Evolutionary conservation across 2,113 vertebrate species (phyloP), one percentile per base, ranked within the genome.

Genomic region (Phaethon lepturus): DNA sequence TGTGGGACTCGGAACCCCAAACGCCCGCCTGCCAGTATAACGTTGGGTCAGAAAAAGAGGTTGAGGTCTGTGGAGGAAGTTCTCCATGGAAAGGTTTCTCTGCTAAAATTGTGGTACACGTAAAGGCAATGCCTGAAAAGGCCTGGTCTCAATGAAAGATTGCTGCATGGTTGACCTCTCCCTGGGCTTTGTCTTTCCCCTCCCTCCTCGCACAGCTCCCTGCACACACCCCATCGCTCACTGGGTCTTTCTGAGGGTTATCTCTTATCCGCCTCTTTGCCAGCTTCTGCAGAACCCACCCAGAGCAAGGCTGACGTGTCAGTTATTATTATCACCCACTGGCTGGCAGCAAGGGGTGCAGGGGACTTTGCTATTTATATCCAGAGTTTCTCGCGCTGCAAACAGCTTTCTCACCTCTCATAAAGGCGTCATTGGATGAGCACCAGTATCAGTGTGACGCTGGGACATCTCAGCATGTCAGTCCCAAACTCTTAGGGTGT

Each of bases 301-400:
- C 88, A 66, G 78, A 81, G 71, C 81, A 90, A 73, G 50, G 58
- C 45, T 82, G 58, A 58, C 24, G 8, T 40, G 31, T 77, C 74
- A 66, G 50, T 28, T 67, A 59, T 42, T 75, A n/a, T 67, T 72
- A 78, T 72, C 7, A 0, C n/a, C 22, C 28, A 5, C 24, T 86
- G 86, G 76, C 24, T 86, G 86, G 76, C 90, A 94, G 68, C 13
- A 60, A 66, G 17, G 17, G 50, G 3, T 49, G 35, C 1, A 2
- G n/a, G 31, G 28, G 11, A 52, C 68, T 81, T 90, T 63, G 44
- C 81, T 97, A 91, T 96, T 91, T 96, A 75, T 95, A 94, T 17
- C 26, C 58, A 58, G 26, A 87, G 40, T 49, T 88, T 86, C 29
- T 94, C 7, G 0, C 29, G 50, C 69, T 88, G 63, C 44, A 93